Evolutionary conservation across 2,113 vertebrate genomes (phyloP).

Genomic region (Leiothrix lutea): DNA sequence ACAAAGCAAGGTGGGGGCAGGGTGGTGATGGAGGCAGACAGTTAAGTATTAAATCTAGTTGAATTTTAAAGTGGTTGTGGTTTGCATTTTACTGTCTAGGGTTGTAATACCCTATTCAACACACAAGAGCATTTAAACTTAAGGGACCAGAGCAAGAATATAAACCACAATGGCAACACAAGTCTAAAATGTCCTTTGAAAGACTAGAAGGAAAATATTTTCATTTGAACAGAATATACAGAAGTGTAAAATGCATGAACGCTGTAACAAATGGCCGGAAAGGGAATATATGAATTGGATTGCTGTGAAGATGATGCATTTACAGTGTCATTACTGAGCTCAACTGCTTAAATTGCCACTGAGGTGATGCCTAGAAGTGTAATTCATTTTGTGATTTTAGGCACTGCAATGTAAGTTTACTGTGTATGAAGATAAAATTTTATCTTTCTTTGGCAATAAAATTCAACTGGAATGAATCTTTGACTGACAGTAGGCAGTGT

Average conservation of each 20-base stretch:
- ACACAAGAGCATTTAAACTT: slow-evolving; percentile 8
- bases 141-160: not conserved
- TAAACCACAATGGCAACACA: not conserved
- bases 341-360: slow-evolving; percentile 20
- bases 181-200: slow-evolving; percentile 5
- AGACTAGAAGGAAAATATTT: slow-evolving; percentile 29
- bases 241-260: slow-evolving; percentile 26
- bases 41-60: not conserved
- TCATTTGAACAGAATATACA: not conserved
- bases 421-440: slow-evolving; percentile 33
- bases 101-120: not conserved
- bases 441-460: slow-evolving; percentile 10
- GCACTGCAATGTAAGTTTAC: not conserved
- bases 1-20: rapidly evolving
- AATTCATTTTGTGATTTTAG: slow-evolving; percentile 36
- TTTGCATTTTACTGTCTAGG: not conserved
- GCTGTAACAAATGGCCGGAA: not conserved
- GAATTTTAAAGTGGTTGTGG: not conserved
- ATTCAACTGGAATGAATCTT: not conserved
- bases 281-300: slow-evolving; percentile 24
- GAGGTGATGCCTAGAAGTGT: slow-evolving; percentile 16
- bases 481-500: not conserved
- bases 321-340: slow-evolving; percentile 13
- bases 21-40: not conserved
- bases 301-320: slow-evolving; percentile 21